phyloP scores from a whole-genome alignment of 2,113 vertebrate genomes.

The Colistium nudipinnis region DNA sequence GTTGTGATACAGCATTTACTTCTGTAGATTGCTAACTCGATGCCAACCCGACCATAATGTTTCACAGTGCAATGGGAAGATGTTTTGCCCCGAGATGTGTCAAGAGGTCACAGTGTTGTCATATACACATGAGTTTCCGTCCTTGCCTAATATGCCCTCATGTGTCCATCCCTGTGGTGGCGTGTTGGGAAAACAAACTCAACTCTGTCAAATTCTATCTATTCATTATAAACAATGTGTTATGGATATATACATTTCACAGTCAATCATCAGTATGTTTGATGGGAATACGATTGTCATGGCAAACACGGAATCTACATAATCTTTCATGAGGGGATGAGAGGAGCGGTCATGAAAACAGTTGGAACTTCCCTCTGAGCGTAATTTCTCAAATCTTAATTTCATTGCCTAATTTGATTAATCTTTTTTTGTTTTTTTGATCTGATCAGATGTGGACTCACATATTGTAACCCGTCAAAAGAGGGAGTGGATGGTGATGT shows the following conservation, averaged over 20 bases:
- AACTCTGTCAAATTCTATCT: no score
- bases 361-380: no score
- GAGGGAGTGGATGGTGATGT: not conserved
- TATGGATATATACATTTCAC: no score
- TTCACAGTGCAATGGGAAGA: slow-evolving; percentile 5
- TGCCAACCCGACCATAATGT: not conserved
- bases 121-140: not conserved
- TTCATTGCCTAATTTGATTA: not conserved
- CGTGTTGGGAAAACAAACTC: slow-evolving; percentile 21
- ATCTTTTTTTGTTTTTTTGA: not conserved
- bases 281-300: no score
- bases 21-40: not conserved
- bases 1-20: not conserved
- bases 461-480: no score
- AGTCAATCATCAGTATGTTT: no score
- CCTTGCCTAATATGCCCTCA: slow-evolving; percentile 9
- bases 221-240: no score
- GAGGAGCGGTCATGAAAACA: no score
- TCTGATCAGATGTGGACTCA: not conserved
- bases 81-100: slow-evolving; percentile 30
- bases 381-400: not conserved
- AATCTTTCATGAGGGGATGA: no score
- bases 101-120: slow-evolving; percentile 5
- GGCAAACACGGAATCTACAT: no score
- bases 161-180: not conserved